Conservation (phyloP, 2,113 vertebrate genomes). For the Protobothrops mucrosquamatus region DNA sequence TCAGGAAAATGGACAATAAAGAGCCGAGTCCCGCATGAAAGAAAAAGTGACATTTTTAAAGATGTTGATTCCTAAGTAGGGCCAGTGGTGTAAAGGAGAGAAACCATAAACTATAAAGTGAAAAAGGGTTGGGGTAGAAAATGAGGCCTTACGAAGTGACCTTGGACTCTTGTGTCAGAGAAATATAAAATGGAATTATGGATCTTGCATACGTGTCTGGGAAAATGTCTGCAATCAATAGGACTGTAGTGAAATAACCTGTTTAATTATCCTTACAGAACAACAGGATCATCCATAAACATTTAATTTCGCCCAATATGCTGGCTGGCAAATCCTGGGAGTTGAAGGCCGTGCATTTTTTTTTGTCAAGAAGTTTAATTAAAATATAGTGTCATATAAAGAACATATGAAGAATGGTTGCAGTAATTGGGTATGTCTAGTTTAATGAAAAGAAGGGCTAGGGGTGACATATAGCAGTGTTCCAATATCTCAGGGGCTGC, state of each 20-base stretch:
- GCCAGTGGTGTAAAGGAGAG: conserved; percentile 18
- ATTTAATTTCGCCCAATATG: background rate
- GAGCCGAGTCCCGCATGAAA: conserved; percentile 10
- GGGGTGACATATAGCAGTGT: background rate
- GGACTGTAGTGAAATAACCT: conserved; percentile 12
- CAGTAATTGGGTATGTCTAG: background rate
- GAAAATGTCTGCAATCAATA: conserved; percentile 46
- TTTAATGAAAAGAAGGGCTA: background rate
- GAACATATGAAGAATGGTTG: background rate
- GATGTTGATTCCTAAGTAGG: background rate
- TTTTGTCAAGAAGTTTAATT: no score
- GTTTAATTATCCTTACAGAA: conserved; percentile 45
- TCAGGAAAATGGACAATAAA: conserved; percentile 37
- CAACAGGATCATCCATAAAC: background rate
- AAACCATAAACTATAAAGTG: conserved; percentile 16
- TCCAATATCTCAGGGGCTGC: background rate
- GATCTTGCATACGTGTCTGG: background rate
- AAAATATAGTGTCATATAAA: no score
- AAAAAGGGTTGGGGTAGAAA: conserved; percentile 7
- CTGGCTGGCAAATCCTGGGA: background rate
- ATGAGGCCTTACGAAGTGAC: conserved; percentile 32
- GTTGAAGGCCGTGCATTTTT: background rate
- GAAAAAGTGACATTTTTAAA: conserved; percentile 13
- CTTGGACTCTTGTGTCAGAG: conserved; percentile 31
- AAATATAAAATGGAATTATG: conserved; percentile 46